These are phyloP conservation scores for Corbicula japonica DNA, from an alignment of 2,888 invertebrate genomes.

Conservation along the genomic window DNA sequence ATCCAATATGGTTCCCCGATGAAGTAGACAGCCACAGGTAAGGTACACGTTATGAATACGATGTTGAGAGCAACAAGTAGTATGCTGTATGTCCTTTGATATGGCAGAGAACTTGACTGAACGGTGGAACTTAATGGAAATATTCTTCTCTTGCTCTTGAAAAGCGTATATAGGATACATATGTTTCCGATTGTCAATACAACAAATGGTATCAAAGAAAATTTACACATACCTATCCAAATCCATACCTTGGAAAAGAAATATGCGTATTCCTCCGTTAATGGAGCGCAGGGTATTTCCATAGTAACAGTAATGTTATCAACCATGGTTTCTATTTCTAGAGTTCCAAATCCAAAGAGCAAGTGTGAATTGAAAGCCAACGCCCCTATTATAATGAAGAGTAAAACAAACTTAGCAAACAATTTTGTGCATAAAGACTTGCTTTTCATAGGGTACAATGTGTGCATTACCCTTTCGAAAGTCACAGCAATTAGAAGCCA, in stretches of 20 bases:
- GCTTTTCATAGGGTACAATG: slow-evolving; percentile 70
- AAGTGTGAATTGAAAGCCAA: slow-evolving; percentile 69
- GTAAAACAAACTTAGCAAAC: slow-evolving; percentile 46
- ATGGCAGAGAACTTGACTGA: neutral
- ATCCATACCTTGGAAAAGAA: slow-evolving; percentile 68
- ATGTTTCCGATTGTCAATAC: slow-evolving; percentile 72
- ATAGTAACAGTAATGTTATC: slow-evolving; percentile 18
- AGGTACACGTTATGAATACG: slow-evolving; percentile 64
- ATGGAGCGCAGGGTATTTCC: slow-evolving; percentile 42
- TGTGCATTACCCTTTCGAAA: slow-evolving; percentile 73
- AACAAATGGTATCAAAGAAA: no score
- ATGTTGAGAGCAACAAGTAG: slow-evolving; percentile 68
- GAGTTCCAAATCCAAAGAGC: slow-evolving; percentile 61
- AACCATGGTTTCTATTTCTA: slow-evolving; percentile 8
- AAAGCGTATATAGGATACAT: slow-evolving; percentile 69
- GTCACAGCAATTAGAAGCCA: slow-evolving; percentile 79
- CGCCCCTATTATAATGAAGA: slow-evolving; percentile 39
- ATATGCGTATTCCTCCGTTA: slow-evolving; percentile 42
- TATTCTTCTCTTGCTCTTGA: slow-evolving; percentile 20
- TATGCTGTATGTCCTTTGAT: slow-evolving; percentile 62
- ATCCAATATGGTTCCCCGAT: slow-evolving; percentile 63
- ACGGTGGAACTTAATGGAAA: no score
- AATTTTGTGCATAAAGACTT: slow-evolving; percentile 63
- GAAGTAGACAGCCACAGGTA: slow-evolving; percentile 23
- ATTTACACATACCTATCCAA: slow-evolving; percentile 75